These are phyloP conservation scores for Apis laboriosa DNA, from an alignment of 1,140 invertebrate genomes.

Conservation along the genomic window DNA sequence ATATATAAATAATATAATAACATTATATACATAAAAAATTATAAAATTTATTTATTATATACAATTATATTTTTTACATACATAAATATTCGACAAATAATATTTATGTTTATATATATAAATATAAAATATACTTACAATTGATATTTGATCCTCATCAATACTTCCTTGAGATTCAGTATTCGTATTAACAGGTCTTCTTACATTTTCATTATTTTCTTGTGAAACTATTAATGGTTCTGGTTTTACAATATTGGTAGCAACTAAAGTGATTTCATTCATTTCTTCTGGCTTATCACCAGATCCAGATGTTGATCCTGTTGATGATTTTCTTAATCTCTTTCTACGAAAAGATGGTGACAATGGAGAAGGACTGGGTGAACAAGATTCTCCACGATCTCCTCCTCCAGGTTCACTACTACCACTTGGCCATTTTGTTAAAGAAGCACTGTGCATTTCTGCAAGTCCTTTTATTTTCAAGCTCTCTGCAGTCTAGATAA, in stretches of 20 bases:
- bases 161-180: constrained; percentile 81
- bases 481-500: constrained; percentile 88
- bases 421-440: constrained; percentile 85
- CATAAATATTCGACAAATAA: background rate
- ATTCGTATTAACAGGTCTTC: constrained; percentile 73
- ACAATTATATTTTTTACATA: background rate
- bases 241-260: constrained; percentile 80
- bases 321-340: constrained; percentile 87
- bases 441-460: constrained; percentile 89
- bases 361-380: constrained; percentile 75
- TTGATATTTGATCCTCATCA: constrained; percentile 79
- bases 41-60: background rate
- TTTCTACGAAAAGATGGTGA: constrained; percentile 81
- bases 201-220: constrained; percentile 70
- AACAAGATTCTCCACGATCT: constrained; percentile 76
- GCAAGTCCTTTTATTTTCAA: constrained; percentile 93
- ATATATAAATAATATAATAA: too few species aligned
- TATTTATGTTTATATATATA: background rate
- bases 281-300: constrained; percentile 82
- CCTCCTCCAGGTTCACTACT: constrained; percentile 70
- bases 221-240: constrained; percentile 76
- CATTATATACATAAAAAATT: background rate
- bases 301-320: constrained; percentile 84
- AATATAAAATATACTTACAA: constrained; percentile 66
- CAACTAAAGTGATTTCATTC: constrained; percentile 80